These are phyloP conservation scores for Sorex fumeus DNA, from an alignment of 2,113 vertebrate species.

Conservation along the genomic window DNA sequence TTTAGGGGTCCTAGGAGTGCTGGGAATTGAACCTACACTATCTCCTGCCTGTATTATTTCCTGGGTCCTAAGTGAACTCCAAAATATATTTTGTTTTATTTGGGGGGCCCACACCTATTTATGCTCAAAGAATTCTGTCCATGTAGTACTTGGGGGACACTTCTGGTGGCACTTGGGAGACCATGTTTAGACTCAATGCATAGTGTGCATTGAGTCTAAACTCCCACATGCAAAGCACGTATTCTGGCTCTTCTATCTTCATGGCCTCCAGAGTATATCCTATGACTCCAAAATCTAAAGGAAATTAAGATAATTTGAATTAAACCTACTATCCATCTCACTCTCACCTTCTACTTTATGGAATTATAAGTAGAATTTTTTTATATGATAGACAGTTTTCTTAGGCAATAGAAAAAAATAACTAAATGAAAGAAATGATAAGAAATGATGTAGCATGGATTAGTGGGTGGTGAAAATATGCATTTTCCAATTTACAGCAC, in stretches of 20 bases:
- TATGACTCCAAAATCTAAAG: background rate
- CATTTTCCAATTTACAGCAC: constrained; percentile 32
- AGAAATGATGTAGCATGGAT: background rate
- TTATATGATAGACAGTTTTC: background rate
- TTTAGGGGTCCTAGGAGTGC: too few species aligned
- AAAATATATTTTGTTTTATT: too few species aligned
- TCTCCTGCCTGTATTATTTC: too few species aligned
- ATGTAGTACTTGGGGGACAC: too few species aligned
- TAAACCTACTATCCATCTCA: background rate
- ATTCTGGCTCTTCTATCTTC: too few species aligned
- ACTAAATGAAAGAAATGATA: background rate
- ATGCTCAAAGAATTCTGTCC: too few species aligned
- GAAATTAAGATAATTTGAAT: constrained; percentile 33
- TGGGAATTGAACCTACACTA: too few species aligned
- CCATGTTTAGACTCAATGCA: too few species aligned
- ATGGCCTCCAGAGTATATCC: background rate
- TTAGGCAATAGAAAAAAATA: background rate
- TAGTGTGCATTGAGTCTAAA: too few species aligned
- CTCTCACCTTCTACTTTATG: background rate
- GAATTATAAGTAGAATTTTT: constrained; percentile 35
- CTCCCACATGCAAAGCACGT: too few species aligned
- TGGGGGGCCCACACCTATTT: too few species aligned
- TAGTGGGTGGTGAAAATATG: background rate
- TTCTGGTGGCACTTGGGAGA: too few species aligned
- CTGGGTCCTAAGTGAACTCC: background rate